Evolutionary conservation across 2,888 invertebrate species (phyloP).

Genomic region (Priocnemis perturbator): DNA sequence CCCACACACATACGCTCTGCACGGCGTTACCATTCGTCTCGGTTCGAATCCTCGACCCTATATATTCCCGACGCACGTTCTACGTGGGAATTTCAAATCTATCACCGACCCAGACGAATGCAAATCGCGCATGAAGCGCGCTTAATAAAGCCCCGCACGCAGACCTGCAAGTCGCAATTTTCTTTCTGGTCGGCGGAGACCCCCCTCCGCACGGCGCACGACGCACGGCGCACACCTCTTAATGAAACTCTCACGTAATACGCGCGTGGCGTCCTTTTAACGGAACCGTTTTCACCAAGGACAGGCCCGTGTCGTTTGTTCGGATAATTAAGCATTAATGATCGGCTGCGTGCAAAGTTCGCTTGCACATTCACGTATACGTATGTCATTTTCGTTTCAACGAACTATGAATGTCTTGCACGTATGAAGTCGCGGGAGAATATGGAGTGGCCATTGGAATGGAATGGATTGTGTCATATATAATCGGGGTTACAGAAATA

Average conservation of each 20-base stretch:
- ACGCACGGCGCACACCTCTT: slow-evolving; percentile 32
- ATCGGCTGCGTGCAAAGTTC: no score
- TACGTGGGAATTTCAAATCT: slow-evolving; percentile 61
- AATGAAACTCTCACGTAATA: slow-evolving; percentile 46
- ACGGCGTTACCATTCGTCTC: slow-evolving; percentile 49
- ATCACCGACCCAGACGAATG: slow-evolving; percentile 62
- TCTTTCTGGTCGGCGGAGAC: slow-evolving; percentile 49
- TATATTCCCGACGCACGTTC: slow-evolving; percentile 55
- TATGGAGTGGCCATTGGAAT: no score
- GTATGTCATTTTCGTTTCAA: no score
- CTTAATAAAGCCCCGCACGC: slow-evolving; percentile 60
- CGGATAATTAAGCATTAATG: slow-evolving; percentile 6
- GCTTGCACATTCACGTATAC: no score
- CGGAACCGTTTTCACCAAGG: not conserved
- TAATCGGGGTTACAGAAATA: no score
- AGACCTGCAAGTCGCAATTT: slow-evolving; percentile 59
- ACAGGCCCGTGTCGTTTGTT: slow-evolving; percentile 1
- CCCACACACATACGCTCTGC: slow-evolving; percentile 20
- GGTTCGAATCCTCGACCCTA: slow-evolving; percentile 53
- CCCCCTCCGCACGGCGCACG: slow-evolving; percentile 14
- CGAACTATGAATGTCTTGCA: no score
- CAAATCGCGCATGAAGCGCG: slow-evolving; percentile 62
- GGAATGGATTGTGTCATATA: no score
- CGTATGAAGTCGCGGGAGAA: no score
- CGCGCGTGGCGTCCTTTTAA: slow-evolving; percentile 17